These are phyloP conservation scores for Lordiphosa mommai DNA, from an alignment of 1,140 invertebrate species.

Conservation along the genomic window DNA sequence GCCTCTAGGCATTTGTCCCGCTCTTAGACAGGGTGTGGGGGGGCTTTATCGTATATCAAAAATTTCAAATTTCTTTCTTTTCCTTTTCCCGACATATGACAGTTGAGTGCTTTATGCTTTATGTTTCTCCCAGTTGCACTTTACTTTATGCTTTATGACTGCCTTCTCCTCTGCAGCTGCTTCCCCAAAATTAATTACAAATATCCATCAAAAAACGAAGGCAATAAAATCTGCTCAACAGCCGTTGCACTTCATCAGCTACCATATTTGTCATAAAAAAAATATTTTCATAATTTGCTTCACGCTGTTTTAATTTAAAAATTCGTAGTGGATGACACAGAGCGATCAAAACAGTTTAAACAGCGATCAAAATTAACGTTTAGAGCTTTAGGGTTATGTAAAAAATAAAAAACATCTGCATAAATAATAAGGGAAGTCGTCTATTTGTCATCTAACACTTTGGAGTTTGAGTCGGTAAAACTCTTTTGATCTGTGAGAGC, in stretches of 20 bases:
- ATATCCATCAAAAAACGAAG: conserved; percentile 34
- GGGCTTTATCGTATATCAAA: not conserved
- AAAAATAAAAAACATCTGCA: conserved; percentile 26
- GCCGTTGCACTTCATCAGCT: conserved; percentile 27
- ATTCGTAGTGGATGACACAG: conserved; percentile 22
- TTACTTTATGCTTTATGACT: conserved; percentile 1
- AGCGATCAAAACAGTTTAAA: conserved; percentile 52
- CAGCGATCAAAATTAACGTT: conserved; percentile 22
- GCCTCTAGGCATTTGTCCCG: not conserved
- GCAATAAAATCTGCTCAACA: conserved; percentile 26
- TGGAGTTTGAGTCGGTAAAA: conserved; percentile 24
- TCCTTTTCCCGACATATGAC: not conserved
- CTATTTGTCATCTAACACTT: conserved; percentile 48
- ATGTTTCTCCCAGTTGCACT: conserved; percentile 7
- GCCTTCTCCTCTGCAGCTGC: conserved; percentile 3
- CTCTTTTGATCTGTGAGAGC: conserved; percentile 36
- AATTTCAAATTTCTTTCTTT: not conserved
- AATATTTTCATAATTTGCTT: conserved; percentile 40
- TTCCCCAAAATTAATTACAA: conserved; percentile 24
- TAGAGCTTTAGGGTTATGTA: conserved; percentile 23
- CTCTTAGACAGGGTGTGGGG: too few species aligned
- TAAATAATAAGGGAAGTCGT: conserved; percentile 40
- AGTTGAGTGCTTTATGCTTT: conserved; percentile 10
- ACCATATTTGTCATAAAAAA: conserved; percentile 25
- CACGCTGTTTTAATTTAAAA: conserved; percentile 42